Conservation (phyloP, 2,113 vertebrate genomes). For the Polypterus bichir region DNA sequence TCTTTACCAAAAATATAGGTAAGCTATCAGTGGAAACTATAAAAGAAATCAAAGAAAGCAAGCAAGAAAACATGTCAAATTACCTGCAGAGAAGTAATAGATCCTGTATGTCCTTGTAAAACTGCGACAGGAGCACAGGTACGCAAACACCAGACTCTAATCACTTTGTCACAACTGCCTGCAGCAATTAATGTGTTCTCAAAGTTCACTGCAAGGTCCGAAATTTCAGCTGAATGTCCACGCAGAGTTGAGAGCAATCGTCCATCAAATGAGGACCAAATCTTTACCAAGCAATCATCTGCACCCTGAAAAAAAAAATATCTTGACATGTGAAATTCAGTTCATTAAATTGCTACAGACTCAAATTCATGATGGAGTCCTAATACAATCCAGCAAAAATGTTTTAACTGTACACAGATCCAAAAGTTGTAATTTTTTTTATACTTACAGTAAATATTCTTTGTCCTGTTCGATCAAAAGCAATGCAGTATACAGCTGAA, state of each 20-base stretch:
- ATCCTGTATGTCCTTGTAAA: constrained; percentile 86
- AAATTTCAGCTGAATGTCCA: constrained; percentile 93
- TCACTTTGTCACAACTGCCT: constrained; percentile 93
- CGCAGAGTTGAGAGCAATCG: constrained; percentile 79
- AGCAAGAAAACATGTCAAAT: not conserved
- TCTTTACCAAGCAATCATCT: constrained; percentile 95
- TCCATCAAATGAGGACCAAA: constrained; percentile 92
- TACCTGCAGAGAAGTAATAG: constrained; percentile 95
- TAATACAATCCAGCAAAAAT: no score
- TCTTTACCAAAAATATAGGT: no score
- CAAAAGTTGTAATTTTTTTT: no score
- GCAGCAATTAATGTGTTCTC: constrained; percentile 95
- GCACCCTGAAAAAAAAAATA: constrained; percentile 61
- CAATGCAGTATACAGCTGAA: constrained; percentile 96
- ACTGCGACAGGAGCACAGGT: constrained; percentile 92
- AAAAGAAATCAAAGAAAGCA: not conserved
- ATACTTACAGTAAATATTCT: constrained; percentile 93
- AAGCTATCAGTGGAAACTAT: no score
- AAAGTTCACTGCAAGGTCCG: constrained; percentile 90
- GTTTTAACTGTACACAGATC: no score
- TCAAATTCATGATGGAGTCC: no score
- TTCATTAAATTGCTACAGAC: no score
- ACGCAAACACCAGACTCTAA: constrained; percentile 90
- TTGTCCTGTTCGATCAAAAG: constrained; percentile 89
- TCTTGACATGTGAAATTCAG: no score